Base-by-base conservation (phyloP, 2,113 vertebrate species). In the Propithecus coquereli region DNA sequence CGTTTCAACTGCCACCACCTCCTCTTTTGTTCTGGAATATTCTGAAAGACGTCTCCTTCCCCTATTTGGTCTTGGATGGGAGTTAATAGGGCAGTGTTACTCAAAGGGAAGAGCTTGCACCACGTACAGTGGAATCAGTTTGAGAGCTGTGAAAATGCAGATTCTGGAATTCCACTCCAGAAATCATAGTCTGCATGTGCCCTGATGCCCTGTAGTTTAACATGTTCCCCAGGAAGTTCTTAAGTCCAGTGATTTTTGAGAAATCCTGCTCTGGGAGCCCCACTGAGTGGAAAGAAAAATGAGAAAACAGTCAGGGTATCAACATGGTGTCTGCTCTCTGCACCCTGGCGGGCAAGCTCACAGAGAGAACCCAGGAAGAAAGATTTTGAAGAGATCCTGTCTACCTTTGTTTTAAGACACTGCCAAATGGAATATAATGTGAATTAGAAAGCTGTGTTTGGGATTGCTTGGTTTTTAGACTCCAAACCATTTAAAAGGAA, bases 11-110 rank as follows among this genome's bases (percentile, higher is more conserved):
- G 27, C 34, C 10, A 45, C 73, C 14, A 73, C 17, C 73, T 87
- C 45, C 45, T 95, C 40, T 94, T 91, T 97, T 97, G 90, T 93
- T 91, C 87, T 91, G 73, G 73, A 96, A 81, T 68, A 57, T 82
- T 97, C 79, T 93, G 54, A 91, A 85, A 94, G 52, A 52, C 71
- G 63, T 81, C 13, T 92, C 52, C 8, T 40, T 80, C 23, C 12
- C n/a, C 17, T 94, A 8, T 20, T 63, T 68, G 57, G 66, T 94
- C 23, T 63, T 70, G 54, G 17, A 71, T 27, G 54, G 74, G 50
- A 57, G 34, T 50, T 73, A 68, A 87, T 6, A 82, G 12, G 76
- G 7, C 22, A 80, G 16, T 27, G 27, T 89, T 81, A 85, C 79
- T 47, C 34, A 61, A 71, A 54, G 32, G 50, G 34, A 87, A 80